These are phyloP conservation scores for Sylvicola fuscatus DNA, from an alignment of 2,888 invertebrate genomes.

Conservation along the genomic window DNA sequence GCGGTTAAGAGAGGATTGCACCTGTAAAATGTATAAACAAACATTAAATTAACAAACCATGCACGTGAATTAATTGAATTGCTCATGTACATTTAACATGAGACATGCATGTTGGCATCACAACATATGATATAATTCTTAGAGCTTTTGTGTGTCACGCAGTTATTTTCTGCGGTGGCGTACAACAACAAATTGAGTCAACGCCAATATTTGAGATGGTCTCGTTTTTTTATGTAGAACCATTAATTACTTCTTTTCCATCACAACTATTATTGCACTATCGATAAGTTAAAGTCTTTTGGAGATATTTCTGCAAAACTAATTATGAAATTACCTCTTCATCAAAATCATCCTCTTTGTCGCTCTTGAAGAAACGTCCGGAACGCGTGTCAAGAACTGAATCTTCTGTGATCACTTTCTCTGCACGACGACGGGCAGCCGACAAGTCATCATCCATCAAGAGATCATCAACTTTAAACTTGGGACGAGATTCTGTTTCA, in stretches of 20 bases:
- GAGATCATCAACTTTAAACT: not conserved
- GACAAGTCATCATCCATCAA: constrained; percentile 25
- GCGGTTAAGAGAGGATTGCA: constrained; percentile 35
- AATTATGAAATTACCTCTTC: not conserved
- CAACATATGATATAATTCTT: too few relatives aligned
- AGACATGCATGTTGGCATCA: too few relatives aligned
- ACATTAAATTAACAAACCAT: too few relatives aligned
- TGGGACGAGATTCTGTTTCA: not conserved
- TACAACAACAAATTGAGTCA: too few relatives aligned
- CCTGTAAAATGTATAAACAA: constrained; percentile 30
- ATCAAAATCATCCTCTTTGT: not conserved
- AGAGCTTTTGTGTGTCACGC: too few relatives aligned
- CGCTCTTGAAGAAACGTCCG: constrained; percentile 27
- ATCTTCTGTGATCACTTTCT: constrained; percentile 30
- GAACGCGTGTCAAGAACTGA: constrained; percentile 43
- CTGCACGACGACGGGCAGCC: constrained; percentile 29
- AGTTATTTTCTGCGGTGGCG: too few relatives aligned
- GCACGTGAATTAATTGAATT: not conserved
- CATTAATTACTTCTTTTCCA: too few relatives aligned
- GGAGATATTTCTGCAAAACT: not conserved
- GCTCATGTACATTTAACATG: not conserved
- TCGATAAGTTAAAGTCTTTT: not conserved
- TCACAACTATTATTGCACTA: too few relatives aligned
- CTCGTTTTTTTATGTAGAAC: too few relatives aligned
- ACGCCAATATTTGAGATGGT: too few relatives aligned